Conservation (phyloP, 1,140 invertebrate species). For the Fopius arisanus region DNA sequence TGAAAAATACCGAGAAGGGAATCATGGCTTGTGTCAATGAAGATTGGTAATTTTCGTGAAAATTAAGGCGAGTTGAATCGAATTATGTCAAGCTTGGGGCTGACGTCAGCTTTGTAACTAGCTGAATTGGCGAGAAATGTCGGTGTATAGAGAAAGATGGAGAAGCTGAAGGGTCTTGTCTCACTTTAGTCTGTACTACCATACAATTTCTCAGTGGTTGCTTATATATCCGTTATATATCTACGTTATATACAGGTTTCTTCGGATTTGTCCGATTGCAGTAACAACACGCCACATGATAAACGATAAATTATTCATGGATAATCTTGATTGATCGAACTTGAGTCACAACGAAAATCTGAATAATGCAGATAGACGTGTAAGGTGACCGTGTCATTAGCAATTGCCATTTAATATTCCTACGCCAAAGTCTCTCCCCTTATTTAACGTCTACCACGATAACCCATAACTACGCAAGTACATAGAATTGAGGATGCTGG, state of each 20-base stretch:
- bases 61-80: conserved; percentile 62
- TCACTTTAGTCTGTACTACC: not conserved
- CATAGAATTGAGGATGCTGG: not conserved
- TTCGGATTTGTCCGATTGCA: no score
- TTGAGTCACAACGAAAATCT: not conserved
- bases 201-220: not conserved
- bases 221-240: no score
- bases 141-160: not conserved
- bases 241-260: no score
- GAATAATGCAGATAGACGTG: not conserved
- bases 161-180: not conserved
- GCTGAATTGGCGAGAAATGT: conserved; percentile 61
- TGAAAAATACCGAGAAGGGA: conserved; percentile 26
- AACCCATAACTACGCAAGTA: conserved; percentile 3
- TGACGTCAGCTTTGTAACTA: conserved; percentile 60
- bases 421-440: not conserved
- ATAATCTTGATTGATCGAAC: not conserved
- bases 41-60: conserved; percentile 60
- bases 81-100: conserved; percentile 57
- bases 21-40: conserved; percentile 37
- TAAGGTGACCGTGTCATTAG: not conserved
- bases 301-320: not conserved
- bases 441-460: not conserved
- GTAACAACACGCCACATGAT: not conserved
- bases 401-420: not conserved